phyloP scores from a whole-genome alignment of 2,888 invertebrate species.

The Harpagoxenus sublaevis region DNA sequence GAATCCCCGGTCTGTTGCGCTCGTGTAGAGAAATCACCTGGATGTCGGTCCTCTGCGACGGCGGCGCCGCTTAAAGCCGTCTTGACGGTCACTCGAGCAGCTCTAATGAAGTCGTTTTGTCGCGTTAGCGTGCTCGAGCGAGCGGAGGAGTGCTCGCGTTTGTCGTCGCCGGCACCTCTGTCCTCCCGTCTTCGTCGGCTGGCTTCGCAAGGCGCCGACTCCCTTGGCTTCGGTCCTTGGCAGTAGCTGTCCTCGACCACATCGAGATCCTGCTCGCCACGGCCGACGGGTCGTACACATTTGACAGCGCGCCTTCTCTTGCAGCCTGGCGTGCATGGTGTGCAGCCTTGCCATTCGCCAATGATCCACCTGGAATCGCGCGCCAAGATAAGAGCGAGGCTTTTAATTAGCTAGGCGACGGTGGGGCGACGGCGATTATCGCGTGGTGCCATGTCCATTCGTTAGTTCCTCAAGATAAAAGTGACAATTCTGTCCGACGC shows the following conservation, averaged over 20 bases:
- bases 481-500: conserved; percentile 8
- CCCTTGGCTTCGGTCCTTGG: conserved; percentile 81
- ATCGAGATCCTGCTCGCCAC: conserved; percentile 82
- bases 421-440: conserved; percentile 30
- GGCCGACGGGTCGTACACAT: conserved; percentile 82
- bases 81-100: conserved; percentile 5
- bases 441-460: conserved; percentile 14
- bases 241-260: conserved; percentile 81
- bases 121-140: conserved; percentile 39
- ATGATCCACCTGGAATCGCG: conserved; percentile 82
- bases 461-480: conserved; percentile 20
- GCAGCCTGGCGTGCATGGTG: conserved; percentile 77
- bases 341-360: conserved; percentile 83
- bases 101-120: conserved; percentile 42
- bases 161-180: conserved; percentile 25
- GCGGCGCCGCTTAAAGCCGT: conserved; percentile 3
- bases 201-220: conserved; percentile 73
- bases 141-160: conserved; percentile 8
- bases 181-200: conserved; percentile 66
- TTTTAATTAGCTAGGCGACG: conserved; percentile 44
- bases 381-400: conserved; percentile 41
- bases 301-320: conserved; percentile 79
- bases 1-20: background rate
- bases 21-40: background rate
- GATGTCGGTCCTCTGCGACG: background rate